phyloP scores from a whole-genome alignment of 1,140 invertebrate species.

The Physella acuta region DNA sequence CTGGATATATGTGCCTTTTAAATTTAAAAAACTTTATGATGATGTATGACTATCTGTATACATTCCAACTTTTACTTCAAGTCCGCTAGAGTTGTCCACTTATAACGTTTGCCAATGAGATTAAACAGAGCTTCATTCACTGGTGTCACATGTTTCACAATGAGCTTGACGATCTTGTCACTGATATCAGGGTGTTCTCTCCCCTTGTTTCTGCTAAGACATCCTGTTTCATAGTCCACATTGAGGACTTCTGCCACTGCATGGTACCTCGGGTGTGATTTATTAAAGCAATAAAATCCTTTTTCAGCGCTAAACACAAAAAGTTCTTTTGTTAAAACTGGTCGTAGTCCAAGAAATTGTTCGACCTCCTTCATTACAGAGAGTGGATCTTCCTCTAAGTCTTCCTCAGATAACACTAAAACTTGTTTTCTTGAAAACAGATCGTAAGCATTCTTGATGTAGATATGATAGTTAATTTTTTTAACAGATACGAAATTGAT shows the following conservation, averaged over 20 bases:
- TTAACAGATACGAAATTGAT: neutral
- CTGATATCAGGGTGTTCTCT: neutral
- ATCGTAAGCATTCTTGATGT: neutral
- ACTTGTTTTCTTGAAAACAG: neutral
- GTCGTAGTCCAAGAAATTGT: neutral
- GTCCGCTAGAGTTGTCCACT: too few relatives aligned
- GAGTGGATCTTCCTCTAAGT: conserved; percentile 6
- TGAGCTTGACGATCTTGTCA: neutral
- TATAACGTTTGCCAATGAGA: neutral
- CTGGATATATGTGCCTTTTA: too few relatives aligned
- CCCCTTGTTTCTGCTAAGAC: neutral
- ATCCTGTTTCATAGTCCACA: neutral
- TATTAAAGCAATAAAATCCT: conserved; percentile 17
- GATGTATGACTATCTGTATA: too few relatives aligned
- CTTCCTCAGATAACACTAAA: neutral
- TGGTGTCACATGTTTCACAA: neutral
- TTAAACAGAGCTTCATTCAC: conserved; percentile 1
- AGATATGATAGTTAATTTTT: neutral
- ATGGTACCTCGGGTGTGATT: neutral
- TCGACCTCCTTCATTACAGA: conserved; percentile 2
- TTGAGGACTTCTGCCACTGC: neutral
- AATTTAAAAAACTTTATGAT: too few relatives aligned
- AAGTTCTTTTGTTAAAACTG: neutral
- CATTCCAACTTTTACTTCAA: too few relatives aligned
- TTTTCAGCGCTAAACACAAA: conserved; percentile 7